phyloP scores from a whole-genome alignment of 2,113 vertebrate genomes.

The Prunella fulvescens region DNA sequence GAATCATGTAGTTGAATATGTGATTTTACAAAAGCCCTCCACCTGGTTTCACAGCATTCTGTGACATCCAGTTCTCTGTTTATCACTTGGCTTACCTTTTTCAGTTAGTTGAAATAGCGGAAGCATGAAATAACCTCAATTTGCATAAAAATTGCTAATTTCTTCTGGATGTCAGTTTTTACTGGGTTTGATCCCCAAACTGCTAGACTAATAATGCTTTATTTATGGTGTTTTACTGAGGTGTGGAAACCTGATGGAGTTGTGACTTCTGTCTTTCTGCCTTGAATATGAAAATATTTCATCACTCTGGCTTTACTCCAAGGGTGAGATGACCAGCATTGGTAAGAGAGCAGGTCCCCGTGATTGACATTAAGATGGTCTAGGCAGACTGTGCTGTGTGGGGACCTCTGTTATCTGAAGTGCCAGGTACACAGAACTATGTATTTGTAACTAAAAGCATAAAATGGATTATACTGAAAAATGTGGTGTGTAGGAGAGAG shows the following conservation, averaged over 20 bases:
- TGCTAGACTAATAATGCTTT: neutral
- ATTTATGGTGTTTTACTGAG: neutral
- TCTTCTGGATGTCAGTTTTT: neutral
- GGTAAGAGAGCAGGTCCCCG: neutral
- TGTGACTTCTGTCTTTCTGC: neutral
- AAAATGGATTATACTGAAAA: constrained; percentile 36
- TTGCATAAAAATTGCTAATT: neutral
- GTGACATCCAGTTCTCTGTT: neutral
- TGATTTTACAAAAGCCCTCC: neutral
- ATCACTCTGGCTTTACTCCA: neutral
- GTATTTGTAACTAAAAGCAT: neutral
- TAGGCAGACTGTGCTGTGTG: neutral
- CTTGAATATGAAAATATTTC: neutral
- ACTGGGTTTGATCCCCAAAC: neutral
- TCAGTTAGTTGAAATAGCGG: neutral
- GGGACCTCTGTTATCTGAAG: constrained; percentile 28
- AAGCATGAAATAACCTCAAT: neutral
- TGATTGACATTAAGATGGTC: neutral
- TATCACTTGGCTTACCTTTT: neutral
- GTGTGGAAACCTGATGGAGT: neutral
- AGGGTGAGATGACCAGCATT: neutral
- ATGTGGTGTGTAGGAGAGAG: neutral
- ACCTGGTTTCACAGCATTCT: neutral
- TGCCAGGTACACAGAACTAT: neutral
- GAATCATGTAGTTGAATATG: neutral